Percentiles rank a stretch among this genome's conserved stretches.
Conservation (phyloP, 2,113 vertebrate species). For the Gallinago paraguaiae region DNA sequence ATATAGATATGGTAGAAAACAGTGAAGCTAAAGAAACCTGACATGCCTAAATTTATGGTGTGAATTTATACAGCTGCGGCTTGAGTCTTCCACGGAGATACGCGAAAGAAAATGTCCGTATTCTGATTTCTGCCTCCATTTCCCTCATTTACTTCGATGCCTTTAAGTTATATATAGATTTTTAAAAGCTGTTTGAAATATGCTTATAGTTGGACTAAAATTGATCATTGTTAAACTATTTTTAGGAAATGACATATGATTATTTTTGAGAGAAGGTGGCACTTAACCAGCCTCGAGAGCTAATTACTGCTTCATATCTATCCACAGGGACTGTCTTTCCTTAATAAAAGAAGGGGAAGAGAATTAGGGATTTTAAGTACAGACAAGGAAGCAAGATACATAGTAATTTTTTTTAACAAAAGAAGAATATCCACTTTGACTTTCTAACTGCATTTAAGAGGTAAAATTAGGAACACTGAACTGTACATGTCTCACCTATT, state of each 20-base stretch:
- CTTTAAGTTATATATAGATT: slow-evolving; percentile 37
- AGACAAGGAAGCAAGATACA: not conserved
- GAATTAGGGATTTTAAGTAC: not conserved
- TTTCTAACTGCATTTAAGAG: not conserved
- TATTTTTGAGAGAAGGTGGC: slow-evolving; percentile 31
- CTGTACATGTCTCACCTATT: not conserved
- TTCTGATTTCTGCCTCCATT: slow-evolving; percentile 7
- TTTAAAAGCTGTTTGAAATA: slow-evolving; percentile 25
- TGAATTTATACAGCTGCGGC: not conserved
- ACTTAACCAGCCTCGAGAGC: not conserved
- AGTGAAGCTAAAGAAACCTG: not conserved
- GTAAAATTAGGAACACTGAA: not conserved
- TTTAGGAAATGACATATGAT: not conserved
- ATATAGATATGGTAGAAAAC: not conserved
- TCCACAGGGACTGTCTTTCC: not conserved
- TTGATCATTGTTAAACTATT: slow-evolving; percentile 16
- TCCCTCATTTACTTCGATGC: not conserved
- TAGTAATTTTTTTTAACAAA: not conserved
- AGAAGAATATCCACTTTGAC: not conserved
- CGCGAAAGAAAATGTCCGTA: not conserved
- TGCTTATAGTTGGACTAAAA: too few species aligned
- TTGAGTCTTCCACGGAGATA: not conserved
- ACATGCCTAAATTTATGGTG: not conserved
- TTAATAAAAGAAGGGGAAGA: not conserved
- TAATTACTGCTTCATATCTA: slow-evolving; percentile 14